phyloP scores from a whole-genome alignment of 2,888 invertebrate genomes.

The Brassicogethes aeneus region DNA sequence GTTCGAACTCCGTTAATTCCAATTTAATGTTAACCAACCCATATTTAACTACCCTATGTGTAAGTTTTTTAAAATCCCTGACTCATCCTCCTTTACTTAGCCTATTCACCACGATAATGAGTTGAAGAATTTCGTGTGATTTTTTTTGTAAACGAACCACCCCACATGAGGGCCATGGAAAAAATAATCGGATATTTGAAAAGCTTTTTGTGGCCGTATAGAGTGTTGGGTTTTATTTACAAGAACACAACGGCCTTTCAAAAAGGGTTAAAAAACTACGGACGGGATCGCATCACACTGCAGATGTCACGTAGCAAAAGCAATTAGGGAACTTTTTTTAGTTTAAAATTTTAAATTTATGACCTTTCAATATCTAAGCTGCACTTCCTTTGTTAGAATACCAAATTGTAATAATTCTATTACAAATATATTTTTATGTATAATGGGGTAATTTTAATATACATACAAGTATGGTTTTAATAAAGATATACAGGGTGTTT shows the following conservation, averaged over 20 bases:
- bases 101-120: conserved; percentile 20
- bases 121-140: conserved; percentile 28
- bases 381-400: no score
- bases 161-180: conserved; percentile 35
- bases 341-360: conserved; percentile 1
- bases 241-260: conserved; percentile 24
- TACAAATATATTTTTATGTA: no score
- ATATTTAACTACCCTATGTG: neutral
- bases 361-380: no score
- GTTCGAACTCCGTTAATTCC: neutral
- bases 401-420: no score
- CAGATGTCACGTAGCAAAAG: conserved; percentile 14
- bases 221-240: conserved; percentile 39
- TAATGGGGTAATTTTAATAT: no score
- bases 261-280: conserved; percentile 30
- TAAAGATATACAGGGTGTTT: no score
- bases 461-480: no score
- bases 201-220: conserved; percentile 39
- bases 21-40: neutral
- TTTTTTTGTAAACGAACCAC: conserved; percentile 37
- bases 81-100: conserved; percentile 10
- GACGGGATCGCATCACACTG: conserved; percentile 9
- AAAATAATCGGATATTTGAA: conserved; percentile 40
- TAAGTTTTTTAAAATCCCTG: conserved; percentile 7
- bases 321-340: neutral